phyloP scores from a whole-genome alignment of 2,113 vertebrate genomes.

The Lucifuga dentata region DNA sequence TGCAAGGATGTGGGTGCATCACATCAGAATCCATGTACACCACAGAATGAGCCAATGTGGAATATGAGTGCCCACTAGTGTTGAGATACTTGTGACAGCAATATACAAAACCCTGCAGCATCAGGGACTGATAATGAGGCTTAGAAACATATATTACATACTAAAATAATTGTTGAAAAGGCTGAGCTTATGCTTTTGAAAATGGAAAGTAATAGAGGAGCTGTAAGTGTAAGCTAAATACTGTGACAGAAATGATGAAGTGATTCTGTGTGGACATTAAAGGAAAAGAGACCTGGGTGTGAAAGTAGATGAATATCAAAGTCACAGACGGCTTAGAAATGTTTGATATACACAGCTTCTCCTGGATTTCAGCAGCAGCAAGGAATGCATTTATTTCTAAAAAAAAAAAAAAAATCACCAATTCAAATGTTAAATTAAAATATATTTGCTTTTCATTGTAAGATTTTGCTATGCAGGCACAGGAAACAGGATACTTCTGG shows the following conservation, averaged over 20 bases:
- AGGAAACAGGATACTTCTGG: conserved; percentile 40
- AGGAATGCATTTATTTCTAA: too few species aligned
- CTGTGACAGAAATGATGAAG: too few species aligned
- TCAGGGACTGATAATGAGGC: conserved; percentile 5
- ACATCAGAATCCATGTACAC: conserved; percentile 30
- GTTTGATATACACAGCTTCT: too few species aligned
- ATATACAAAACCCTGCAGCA: conserved; percentile 27
- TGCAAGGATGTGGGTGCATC: conserved; percentile 16
- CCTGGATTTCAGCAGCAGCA: too few species aligned
- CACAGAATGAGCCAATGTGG: conserved; percentile 41
- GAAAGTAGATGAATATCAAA: background rate
- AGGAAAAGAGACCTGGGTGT: background rate
- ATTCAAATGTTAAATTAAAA: conserved; percentile 33
- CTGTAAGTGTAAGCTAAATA: too few species aligned
- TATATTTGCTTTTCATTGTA: conserved; percentile 2
- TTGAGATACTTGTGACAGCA: conserved; percentile 36
- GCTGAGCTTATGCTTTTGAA: too few species aligned
- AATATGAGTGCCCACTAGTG: conserved; percentile 78
- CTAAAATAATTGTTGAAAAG: too few species aligned
- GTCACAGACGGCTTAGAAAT: too few species aligned
- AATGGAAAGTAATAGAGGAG: too few species aligned
- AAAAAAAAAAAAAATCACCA: background rate
- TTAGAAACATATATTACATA: background rate
- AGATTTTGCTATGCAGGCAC: background rate
- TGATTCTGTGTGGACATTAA: background rate